Evolutionary conservation across 2,797 vertebrate species (phyloP), one percentile per base, ranked within the genome.

Genomic region (Momotus momota): DNA sequence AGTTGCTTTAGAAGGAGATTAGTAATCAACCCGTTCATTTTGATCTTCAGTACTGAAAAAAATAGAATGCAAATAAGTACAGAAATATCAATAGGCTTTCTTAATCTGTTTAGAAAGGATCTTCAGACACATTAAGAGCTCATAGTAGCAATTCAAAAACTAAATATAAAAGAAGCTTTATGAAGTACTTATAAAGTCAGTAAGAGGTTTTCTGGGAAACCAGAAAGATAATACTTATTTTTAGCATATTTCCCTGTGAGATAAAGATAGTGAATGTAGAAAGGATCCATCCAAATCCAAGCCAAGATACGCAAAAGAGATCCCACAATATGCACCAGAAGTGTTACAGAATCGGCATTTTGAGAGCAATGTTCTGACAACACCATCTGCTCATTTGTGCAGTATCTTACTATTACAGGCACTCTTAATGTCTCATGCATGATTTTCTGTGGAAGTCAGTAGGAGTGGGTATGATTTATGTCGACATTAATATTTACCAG

Each of bases 311-410:
- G 11, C 25, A 72, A 48, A 90, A 91, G 78, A 91, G 62, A 94
- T 96, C 71, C 85, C 85, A 91, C 29, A 1, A 57, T 81, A 83
- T 41, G 77, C 79, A 91, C 25, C 48, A 41, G 33, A 43, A 73
- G 35, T 17, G 85, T 60, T 70, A 90, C 58, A 92, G 94, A 94
- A 96, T 94, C 94, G 80, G 88, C 77, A 19, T 82, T 67, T 38
- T 54, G 90, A 91, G 66, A 94, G 93, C 86, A 80, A 35, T 86
- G 90, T 94, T 96, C 95, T 94, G 95, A 88, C 90, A 96, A 86
- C 82, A 86, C 96, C 96, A 96, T 96, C 96, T 97, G 96, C 94
- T 93, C 94, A 33, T 94, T 94, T 95, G 60, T 66, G 67, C 77
- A 79, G n/a, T 54, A 48, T 94, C 70, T 93, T 71, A 73, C 80